Evolutionary conservation across 2,113 vertebrate genomes (phyloP).

Genomic region (Cairina moschata): DNA sequence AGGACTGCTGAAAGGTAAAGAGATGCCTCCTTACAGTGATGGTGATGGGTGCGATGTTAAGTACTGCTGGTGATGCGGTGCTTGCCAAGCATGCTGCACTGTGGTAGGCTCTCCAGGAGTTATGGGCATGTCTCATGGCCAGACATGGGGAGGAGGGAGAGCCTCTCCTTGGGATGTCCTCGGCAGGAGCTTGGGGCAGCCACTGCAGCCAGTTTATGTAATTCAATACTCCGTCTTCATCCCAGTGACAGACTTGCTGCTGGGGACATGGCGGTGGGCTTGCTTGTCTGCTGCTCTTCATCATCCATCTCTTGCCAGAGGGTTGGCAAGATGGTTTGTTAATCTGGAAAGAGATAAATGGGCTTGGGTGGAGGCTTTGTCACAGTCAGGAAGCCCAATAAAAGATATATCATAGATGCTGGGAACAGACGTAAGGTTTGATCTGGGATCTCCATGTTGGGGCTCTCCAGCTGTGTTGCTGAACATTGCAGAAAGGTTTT

Average conservation of each 20-base stretch:
- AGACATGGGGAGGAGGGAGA: not conserved
- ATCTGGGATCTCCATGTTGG: not conserved
- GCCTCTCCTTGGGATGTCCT: not conserved
- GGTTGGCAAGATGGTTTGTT: not conserved
- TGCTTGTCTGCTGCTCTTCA: not conserved
- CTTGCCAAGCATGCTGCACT: not conserved
- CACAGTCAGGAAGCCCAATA: not conserved
- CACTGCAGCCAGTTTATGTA: not conserved
- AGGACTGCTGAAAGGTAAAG: not conserved
- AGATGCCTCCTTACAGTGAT: not conserved
- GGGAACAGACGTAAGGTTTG: not conserved
- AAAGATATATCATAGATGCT: accelerated
- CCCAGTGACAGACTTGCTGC: not conserved
- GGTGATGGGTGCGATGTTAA: not conserved
- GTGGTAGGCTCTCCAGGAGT: not conserved
- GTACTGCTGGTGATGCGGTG: not conserved
- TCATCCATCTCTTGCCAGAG: not conserved
- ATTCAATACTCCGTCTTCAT: not conserved
- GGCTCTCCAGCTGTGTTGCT: accelerated
- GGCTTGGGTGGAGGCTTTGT: not conserved
- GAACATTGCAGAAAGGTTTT: not conserved
- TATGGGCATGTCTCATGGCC: not conserved
- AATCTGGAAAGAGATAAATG: not conserved
- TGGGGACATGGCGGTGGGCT: not conserved
- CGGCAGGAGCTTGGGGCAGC: not conserved